phyloP scores from a whole-genome alignment of 2,888 invertebrate genomes.

The Microchrysa polita region DNA sequence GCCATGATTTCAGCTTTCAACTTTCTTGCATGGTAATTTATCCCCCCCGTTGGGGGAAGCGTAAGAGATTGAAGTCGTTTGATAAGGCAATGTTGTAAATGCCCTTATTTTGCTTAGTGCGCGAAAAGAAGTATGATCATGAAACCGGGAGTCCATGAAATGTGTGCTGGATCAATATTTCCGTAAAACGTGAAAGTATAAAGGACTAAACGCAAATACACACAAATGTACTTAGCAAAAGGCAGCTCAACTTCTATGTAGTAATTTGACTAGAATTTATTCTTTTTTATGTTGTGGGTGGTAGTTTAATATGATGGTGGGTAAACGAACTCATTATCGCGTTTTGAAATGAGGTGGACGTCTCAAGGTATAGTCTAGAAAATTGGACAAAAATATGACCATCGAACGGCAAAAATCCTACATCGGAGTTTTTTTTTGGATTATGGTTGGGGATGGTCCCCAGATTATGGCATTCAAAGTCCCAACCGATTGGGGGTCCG shows the following conservation, averaged over 20 bases:
- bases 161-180: slow-evolving; percentile 8
- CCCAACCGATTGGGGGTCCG: too few species aligned
- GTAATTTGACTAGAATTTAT: neutral
- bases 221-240: neutral
- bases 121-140: slow-evolving; percentile 5
- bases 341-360: neutral
- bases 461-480: too few species aligned
- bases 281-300: neutral
- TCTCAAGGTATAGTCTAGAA: neutral
- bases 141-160: neutral
- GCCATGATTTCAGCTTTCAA: too few species aligned
- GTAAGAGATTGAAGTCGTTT: neutral
- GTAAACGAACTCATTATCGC: slow-evolving; percentile 18
- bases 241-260: neutral
- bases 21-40: neutral
- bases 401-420: too few species aligned
- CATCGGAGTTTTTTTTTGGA: too few species aligned
- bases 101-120: slow-evolving; percentile 17
- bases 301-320: neutral
- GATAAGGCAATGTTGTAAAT: slow-evolving; percentile 11
- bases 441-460: too few species aligned
- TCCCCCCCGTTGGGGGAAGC: neutral
- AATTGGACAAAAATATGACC: too few species aligned
- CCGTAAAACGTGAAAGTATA: neutral
- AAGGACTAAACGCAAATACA: neutral